Evolutionary conservation across 2,888 invertebrate genomes (phyloP).

Genomic region (Cerastoderma edule): DNA sequence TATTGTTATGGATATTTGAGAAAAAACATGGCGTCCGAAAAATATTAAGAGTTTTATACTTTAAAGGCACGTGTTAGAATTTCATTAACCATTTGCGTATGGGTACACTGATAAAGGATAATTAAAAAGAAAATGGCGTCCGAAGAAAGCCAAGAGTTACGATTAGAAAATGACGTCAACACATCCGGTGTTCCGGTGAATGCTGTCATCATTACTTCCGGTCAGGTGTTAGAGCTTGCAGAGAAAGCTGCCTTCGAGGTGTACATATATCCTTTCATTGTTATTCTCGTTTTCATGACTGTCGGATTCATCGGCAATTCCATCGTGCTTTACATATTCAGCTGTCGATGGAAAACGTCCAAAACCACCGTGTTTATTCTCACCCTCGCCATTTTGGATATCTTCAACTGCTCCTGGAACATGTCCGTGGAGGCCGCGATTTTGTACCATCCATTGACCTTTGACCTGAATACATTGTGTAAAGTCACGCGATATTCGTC

Average conservation of each 20-base stretch:
- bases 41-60: neutral
- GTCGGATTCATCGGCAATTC: conserved; percentile 50
- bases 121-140: neutral
- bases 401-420: conserved; percentile 47
- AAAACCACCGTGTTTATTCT: conserved; percentile 57
- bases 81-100: too few species aligned
- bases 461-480: conserved; percentile 51
- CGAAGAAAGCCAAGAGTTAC: neutral
- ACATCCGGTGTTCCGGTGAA: neutral
- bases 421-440: conserved; percentile 57
- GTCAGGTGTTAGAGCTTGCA: conserved; percentile 34
- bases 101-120: too few species aligned
- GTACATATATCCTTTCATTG: conserved; percentile 41
- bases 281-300: conserved; percentile 34
- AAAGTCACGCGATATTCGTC: conserved; percentile 45
- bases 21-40: neutral
- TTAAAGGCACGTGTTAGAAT: neutral
- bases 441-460: conserved; percentile 36
- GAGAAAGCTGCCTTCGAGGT: conserved; percentile 27
- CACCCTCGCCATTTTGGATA: conserved; percentile 50
- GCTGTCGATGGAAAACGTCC: conserved; percentile 39
- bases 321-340: conserved; percentile 50
- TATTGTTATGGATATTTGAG: too few species aligned
- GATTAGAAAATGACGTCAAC: neutral
- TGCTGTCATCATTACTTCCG: conserved; percentile 18